A percentile compares a stretch with the other conserved stretches of the same genome.
These are phyloP conservation scores for Pseudeuparius sepicola DNA, from an alignment of 2,888 invertebrate species.

Conservation along the genomic window DNA sequence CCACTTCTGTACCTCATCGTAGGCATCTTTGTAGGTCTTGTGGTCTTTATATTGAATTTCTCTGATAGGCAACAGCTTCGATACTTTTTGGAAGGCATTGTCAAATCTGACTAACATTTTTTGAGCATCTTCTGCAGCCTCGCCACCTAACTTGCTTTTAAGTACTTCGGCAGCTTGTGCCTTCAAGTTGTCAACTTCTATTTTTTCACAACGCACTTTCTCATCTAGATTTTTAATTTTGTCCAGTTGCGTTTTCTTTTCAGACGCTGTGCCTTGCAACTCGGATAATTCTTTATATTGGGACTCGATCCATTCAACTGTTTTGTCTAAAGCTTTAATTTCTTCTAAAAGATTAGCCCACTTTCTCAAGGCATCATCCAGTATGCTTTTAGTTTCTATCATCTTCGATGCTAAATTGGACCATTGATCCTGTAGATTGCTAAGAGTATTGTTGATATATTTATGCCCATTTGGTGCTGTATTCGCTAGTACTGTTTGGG, in stretches of 20 bases:
- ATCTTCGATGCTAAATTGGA: conserved; percentile 77
- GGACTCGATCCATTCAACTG: conserved; percentile 67
- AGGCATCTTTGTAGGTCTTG: conserved; percentile 80
- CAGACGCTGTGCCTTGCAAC: conserved; percentile 71
- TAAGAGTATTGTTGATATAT: conserved; percentile 72
- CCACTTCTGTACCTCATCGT: conserved; percentile 84
- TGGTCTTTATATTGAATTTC: conserved; percentile 85
- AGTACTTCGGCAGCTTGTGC: conserved; percentile 79
- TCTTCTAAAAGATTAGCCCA: conserved; percentile 88
- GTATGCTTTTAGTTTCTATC: conserved; percentile 77
- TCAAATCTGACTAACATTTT: conserved; percentile 79
- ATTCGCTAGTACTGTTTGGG: conserved; percentile 83
- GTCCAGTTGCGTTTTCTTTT: conserved; percentile 78
- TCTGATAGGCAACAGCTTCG: conserved; percentile 61
- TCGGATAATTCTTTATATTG: conserved; percentile 63
- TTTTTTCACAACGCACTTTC: conserved; percentile 78
- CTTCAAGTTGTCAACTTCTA: conserved; percentile 79
- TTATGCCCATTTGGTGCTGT: conserved; percentile 84
- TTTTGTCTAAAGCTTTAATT: conserved; percentile 74
- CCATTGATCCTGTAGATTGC: conserved; percentile 83
- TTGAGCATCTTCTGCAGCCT: conserved; percentile 75
- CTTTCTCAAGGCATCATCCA: conserved; percentile 83
- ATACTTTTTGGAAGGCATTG: conserved; percentile 66
- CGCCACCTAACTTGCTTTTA: conserved; percentile 73
- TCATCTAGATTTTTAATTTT: conserved; percentile 78